Evolutionary conservation across 2,888 invertebrate genomes (phyloP), one percentile per base, ranked within the genome.

Genomic region (Amiota mariae): DNA sequence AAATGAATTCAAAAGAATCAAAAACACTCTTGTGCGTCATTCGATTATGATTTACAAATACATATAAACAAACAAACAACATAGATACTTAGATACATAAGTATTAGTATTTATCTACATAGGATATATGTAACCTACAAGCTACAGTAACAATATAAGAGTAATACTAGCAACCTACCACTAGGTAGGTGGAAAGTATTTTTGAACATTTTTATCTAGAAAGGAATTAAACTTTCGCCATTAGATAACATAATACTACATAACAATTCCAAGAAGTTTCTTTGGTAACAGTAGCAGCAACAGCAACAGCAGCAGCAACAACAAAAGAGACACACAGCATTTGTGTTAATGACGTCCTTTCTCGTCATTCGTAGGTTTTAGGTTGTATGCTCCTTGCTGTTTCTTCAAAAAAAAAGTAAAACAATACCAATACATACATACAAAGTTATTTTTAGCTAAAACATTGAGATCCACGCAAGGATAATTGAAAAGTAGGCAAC

Each of bases 401-500:
- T 63, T 63, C 57, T 18, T 15, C 18, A 8, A 20, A 18, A 36
- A 36, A 36, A 36, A n/a, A n/a, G n/a, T 20, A n/a, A 2, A 15
- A 13, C 57, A 57, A 18, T 15, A 10, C 3, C 15, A 57, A 15
- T 15, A 15, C 20, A 20, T 59, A 6, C 36, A 36, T 36, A 46
- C 12, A 57, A 57, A 47, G 48, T 72, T 47, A 72, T 56, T n/a
- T 63, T 71, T 74, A 56, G 54, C 9, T 59, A 2, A 15, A 15
- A 8, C 15, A 59, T 20, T 59, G 59, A 18, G 12, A 18, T 15
- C 59, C 15, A 20, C 71, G 75, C 73, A 63, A 85, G 86, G 86
- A 82, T 82, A 82, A 85, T 82, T 86, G 82, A 82, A 85, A 83
- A 78, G 82, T 76, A 79, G 77, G 72, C 77, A 76, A 13, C 8